These are phyloP conservation scores for Ictidomys tridecemlineatus DNA, from an alignment of 2,113 vertebrate species.

Conservation along the genomic window DNA sequence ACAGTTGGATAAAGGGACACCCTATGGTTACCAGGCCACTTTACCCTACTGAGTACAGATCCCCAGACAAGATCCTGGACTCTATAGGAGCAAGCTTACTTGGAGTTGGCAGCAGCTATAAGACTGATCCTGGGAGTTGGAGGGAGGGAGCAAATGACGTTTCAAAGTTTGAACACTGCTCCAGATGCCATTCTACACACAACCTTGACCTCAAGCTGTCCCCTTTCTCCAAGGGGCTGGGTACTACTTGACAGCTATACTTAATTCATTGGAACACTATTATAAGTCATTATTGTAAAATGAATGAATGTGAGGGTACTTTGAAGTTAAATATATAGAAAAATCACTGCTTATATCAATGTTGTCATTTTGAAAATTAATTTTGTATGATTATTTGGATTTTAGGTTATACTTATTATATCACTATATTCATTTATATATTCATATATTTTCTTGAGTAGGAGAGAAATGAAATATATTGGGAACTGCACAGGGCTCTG, in stretches of 20 bases:
- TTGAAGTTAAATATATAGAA: slow-evolving; percentile 35
- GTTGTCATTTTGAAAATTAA: slow-evolving; percentile 11
- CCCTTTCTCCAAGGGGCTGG: neutral
- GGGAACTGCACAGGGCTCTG: neutral
- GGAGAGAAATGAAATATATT: neutral
- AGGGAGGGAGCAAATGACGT: neutral
- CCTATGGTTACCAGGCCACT: neutral
- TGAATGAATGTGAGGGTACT: neutral
- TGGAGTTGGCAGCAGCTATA: neutral
- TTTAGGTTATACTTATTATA: slow-evolving; percentile 20
- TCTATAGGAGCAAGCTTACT: neutral
- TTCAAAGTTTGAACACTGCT: neutral
- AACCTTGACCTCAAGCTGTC: neutral
- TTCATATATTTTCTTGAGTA: neutral
- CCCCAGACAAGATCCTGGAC: neutral
- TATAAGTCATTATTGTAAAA: neutral
- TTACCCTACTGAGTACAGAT: neutral
- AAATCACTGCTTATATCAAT: neutral
- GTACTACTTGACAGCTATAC: neutral
- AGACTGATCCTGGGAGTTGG: neutral
- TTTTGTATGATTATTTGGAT: neutral
- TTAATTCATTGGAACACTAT: neutral
- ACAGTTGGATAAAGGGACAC: neutral
- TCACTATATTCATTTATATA: neutral
- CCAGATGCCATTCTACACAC: neutral